Percentiles rank a stretch among this genome's conserved stretches.
Conservation (phyloP, 2,113 vertebrate species). For the Xenopus tropicalis region UCB_Xtro_10.0 CM004448.2:106270001-106270500, state of each 20-base stretch:
- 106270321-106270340: no score
- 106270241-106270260: constrained; percentile 26
- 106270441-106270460: no score
- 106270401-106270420: no score
- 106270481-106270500: no score
- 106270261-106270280: background rate
- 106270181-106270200: constrained; percentile 37
- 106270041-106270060: background rate
- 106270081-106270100: constrained; percentile 1
- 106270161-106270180: constrained; percentile 33
- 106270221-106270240: constrained; percentile 35
- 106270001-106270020: background rate
- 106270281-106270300: background rate
- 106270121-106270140: constrained; percentile 13
- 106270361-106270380: no score
- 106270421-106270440: no score
- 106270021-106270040: constrained; percentile 2
- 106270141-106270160: constrained; percentile 41
- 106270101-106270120: background rate
- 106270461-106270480: no score
- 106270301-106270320: no score
- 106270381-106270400: no score
- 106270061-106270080: background rate
- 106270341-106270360: no score
- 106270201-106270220: constrained; percentile 40